Evolutionary conservation across 1,140 invertebrate genomes (phyloP), one percentile per base, ranked within the genome.

Genomic region (Archivesica marissinica): DNA sequence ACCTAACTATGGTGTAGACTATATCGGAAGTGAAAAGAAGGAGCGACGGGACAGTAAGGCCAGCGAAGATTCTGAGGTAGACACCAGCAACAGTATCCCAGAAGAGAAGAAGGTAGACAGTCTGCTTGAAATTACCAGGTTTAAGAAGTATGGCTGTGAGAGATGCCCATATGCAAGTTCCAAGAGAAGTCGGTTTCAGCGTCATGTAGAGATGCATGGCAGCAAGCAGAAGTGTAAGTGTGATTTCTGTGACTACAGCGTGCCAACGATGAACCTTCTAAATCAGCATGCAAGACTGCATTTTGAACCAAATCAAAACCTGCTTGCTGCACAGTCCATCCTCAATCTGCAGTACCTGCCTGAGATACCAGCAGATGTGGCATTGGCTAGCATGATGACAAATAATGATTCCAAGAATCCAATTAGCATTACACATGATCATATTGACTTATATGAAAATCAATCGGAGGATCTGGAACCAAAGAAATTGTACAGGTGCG

Each of bases 111-210:
- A 89, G 84, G 91, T 91, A 3, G 92, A 92, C 52, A 91, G 90
- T 11, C 56, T 93, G 33, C 83, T 91, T 33, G 90, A 93, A 80
- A 91, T 91, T n/a, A 91, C 92, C 4, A 75, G 88, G 7, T 91
- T 92, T 66, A 93, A 92, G 88, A 92, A 91, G 47, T 94, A 90
- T 87, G 88, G 91, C 50, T 94, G 93, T 88, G 93, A 94, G 76
- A 97, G 97, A 94, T 98, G 97, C 92, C 97, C 97, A 0, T 97
- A 97, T 25, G 96, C 97, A 0, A 98, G 98, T 93, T 97, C 97
- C 89, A 98, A 98, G 93, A 94, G 96, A 44, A 96, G 97, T 88
- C 97, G 98, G 91, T 98, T 97, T 91, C 96, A 97, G 90, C 95
- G 97, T 20, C 97, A 98, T 93, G 93, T 97, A 85, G 96, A 96